phyloP scores from a whole-genome alignment of 2,888 invertebrate genomes.

The Liposcelis brunnea region DNA sequence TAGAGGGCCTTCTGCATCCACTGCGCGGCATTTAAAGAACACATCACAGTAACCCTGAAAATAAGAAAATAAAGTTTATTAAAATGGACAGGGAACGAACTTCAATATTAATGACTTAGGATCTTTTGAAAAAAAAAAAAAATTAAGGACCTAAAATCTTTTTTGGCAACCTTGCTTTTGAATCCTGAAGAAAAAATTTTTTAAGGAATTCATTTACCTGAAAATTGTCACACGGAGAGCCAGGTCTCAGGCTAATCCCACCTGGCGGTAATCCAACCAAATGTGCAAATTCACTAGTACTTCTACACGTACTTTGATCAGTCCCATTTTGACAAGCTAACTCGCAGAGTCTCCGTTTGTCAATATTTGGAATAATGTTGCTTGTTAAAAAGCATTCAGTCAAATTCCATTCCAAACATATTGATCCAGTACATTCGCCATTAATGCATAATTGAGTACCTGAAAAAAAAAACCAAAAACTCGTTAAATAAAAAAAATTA shows the following conservation, averaged over 20 bases:
- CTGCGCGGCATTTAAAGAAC: constrained; percentile 93
- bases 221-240: constrained; percentile 97
- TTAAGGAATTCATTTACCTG: constrained; percentile 45
- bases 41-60: constrained; percentile 95
- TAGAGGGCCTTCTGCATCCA: constrained; percentile 96
- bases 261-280: constrained; percentile 54
- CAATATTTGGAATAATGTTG: constrained; percentile 50
- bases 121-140: constrained; percentile 6
- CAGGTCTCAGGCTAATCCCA: constrained; percentile 77
- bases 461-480: constrained; percentile 18
- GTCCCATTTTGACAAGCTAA: constrained; percentile 87
- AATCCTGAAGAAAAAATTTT: background rate
- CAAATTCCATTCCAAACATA: constrained; percentile 87
- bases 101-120: background rate
- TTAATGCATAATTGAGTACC: constrained; percentile 63
- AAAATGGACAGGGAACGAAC: background rate
- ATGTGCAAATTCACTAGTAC: constrained; percentile 72
- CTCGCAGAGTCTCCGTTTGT: constrained; percentile 81
- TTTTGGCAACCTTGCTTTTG: background rate
- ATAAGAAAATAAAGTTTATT: constrained; percentile 9
- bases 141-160: background rate
- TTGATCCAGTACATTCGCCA: constrained; percentile 88
- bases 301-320: constrained; percentile 52
- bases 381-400: constrained; percentile 89
- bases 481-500: constrained; percentile 1